These are phyloP conservation scores for Seira musarum DNA, from an alignment of 2,888 invertebrate species.

Conservation along the genomic window DNA sequence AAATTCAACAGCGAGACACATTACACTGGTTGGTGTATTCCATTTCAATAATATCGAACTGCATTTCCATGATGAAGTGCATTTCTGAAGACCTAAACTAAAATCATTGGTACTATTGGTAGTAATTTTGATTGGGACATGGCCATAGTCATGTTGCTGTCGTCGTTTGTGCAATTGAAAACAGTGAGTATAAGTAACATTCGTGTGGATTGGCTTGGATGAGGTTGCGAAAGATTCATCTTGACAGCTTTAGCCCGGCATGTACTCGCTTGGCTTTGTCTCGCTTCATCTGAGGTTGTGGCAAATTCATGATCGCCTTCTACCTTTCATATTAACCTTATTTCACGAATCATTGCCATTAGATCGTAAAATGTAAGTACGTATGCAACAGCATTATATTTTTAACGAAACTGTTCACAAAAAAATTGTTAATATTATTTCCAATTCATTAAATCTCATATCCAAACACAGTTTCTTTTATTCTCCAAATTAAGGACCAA, in stretches of 20 bases:
- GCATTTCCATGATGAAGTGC: conserved; percentile 6
- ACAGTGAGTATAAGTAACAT: not conserved
- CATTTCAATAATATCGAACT: not conserved
- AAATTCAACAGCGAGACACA: not conserved
- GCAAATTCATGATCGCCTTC: conserved; percentile 15
- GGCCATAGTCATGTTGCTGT: not conserved
- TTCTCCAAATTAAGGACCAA: not conserved
- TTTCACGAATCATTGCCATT: conserved; percentile 5
- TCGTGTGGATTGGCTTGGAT: not conserved
- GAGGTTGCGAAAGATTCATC: not conserved
- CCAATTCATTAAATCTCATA: conserved; percentile 12
- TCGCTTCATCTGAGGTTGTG: not conserved
- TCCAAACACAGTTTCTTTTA: not conserved
- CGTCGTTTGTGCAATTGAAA: not conserved
- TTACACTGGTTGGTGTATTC: not conserved
- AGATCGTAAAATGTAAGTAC: not conserved
- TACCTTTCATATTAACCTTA: conserved; percentile 17
- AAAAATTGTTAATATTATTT: not conserved
- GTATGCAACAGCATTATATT: no score
- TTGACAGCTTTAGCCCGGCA: conserved; percentile 13
- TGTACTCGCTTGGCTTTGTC: not conserved
- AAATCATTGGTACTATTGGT: not conserved
- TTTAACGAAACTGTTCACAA: no score
- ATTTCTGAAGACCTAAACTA: not conserved
- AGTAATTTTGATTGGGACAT: conserved; percentile 27